These are phyloP conservation scores for Pseudomyrmex dendroicus DNA, from an alignment of 1,140 invertebrate genomes.

Conservation along the genomic window DNA sequence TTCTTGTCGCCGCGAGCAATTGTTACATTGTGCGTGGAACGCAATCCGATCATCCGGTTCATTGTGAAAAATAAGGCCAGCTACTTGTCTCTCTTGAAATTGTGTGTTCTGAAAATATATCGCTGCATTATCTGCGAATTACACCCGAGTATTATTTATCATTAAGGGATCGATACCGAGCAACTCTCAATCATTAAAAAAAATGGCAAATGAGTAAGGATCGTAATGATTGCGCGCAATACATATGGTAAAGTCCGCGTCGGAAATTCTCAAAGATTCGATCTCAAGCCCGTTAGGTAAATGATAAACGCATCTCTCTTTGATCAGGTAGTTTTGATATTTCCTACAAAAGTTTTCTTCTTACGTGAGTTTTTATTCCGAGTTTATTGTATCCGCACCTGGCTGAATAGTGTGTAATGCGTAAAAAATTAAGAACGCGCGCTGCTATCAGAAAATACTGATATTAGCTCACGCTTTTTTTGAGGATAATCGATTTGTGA, in stretches of 20 bases:
- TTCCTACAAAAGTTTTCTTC: constrained; percentile 1
- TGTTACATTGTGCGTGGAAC: constrained; percentile 3
- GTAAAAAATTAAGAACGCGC: constrained; percentile 33
- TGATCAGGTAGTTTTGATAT: background rate
- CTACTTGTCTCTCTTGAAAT: background rate
- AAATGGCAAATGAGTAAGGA: background rate
- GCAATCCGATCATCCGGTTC: constrained; percentile 1
- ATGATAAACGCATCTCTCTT: background rate
- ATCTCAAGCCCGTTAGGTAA: constrained; percentile 38
- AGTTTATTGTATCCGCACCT: constrained; percentile 47
- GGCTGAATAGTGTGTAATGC: background rate
- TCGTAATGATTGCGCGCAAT: constrained; percentile 18
- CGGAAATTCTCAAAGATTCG: constrained; percentile 12
- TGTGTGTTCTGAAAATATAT: background rate
- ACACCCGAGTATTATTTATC: too few species aligned
- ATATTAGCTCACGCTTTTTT: constrained; percentile 37
- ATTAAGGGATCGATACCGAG: too few species aligned
- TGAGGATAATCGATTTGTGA: constrained; percentile 45
- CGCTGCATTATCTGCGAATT: background rate
- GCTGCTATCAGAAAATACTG: background rate
- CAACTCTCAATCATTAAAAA: constrained; percentile 14
- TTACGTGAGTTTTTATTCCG: too few species aligned
- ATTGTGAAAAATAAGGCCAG: constrained; percentile 22
- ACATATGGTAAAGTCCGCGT: constrained; percentile 8
- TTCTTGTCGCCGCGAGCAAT: constrained; percentile 20